These are phyloP conservation scores for Archivesica marissinica DNA, from an alignment of 1,140 invertebrate genomes.

Conservation along the genomic window DNA sequence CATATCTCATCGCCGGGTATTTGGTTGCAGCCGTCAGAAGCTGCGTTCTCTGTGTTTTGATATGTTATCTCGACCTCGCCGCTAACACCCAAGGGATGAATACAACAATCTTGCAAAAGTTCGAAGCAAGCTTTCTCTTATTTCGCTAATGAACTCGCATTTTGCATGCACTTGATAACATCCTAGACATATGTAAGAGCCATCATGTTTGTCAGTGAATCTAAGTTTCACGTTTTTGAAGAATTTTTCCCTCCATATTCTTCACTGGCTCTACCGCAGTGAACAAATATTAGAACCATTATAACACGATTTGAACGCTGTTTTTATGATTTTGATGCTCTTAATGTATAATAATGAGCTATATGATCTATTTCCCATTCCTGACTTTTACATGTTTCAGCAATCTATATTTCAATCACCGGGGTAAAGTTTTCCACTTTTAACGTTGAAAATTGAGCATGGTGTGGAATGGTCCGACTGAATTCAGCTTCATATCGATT, in stretches of 20 bases:
- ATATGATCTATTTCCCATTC: conserved; percentile 52
- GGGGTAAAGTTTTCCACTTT: neutral
- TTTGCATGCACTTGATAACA: conserved; percentile 51
- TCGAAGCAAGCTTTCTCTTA: conserved; percentile 15
- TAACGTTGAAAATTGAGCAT: conserved; percentile 12
- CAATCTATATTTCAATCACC: conserved; percentile 24
- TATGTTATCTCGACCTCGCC: conserved; percentile 48
- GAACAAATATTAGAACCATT: conserved; percentile 51
- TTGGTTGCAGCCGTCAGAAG: conserved; percentile 31
- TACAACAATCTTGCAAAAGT: conserved; percentile 13
- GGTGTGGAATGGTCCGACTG: neutral
- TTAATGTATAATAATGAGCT: conserved; percentile 58
- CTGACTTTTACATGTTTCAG: conserved; percentile 30
- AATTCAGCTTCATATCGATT: neutral
- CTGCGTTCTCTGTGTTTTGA: conserved; percentile 42
- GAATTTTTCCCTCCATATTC: conserved; percentile 33
- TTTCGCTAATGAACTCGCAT: conserved; percentile 59
- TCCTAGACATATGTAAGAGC: conserved; percentile 52
- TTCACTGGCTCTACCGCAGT: conserved; percentile 51
- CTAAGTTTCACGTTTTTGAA: conserved; percentile 43
- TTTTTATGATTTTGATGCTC: conserved; percentile 51
- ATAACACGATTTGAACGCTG: conserved; percentile 52
- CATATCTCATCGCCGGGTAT: conserved; percentile 45
- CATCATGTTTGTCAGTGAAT: conserved; percentile 39
- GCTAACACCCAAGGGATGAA: conserved; percentile 42